Evolutionary conservation across 2,113 vertebrate species (phyloP).

Genomic region (Grus americana): DNA sequence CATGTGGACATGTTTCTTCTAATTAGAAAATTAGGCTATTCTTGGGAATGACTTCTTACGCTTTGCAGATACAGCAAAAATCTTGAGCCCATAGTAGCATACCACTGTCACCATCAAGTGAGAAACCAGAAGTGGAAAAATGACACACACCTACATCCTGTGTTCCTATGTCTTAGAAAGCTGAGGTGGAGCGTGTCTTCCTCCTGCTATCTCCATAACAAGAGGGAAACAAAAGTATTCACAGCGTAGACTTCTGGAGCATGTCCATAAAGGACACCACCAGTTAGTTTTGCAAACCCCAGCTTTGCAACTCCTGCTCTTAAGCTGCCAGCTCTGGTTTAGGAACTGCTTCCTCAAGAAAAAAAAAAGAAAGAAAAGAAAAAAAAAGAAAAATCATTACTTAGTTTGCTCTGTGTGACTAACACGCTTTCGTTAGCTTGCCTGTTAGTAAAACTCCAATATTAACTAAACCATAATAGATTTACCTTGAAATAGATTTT

Average conservation of each 20-base stretch:
- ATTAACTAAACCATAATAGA: background rate
- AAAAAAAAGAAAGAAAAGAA: too few relatives aligned
- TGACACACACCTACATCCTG: too few relatives aligned
- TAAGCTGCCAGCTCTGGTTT: background rate
- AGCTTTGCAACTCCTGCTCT: background rate
- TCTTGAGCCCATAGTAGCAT: background rate
- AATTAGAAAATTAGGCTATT: background rate
- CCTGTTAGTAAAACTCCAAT: background rate
- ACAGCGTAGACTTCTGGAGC: background rate
- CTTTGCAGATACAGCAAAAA: background rate
- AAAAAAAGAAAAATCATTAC: background rate
- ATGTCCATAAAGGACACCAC: background rate
- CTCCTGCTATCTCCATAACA: background rate
- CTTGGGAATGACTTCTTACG: background rate
- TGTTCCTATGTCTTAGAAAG: background rate
- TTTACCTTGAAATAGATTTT: background rate
- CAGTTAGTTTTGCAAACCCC: background rate
- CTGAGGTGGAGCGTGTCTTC: background rate
- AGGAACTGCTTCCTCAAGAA: background rate
- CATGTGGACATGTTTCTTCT: background rate
- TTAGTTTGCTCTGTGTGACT: background rate
- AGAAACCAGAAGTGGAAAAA: background rate
- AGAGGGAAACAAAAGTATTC: background rate
- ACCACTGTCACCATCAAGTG: background rate
- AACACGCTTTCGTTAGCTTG: background rate